A percentile compares a stretch with the other conserved stretches of the same genome.
These are phyloP conservation scores for Cryptoprocta ferox DNA, from an alignment of 2,797 vertebrate species.

Conservation along the genomic window DNA sequence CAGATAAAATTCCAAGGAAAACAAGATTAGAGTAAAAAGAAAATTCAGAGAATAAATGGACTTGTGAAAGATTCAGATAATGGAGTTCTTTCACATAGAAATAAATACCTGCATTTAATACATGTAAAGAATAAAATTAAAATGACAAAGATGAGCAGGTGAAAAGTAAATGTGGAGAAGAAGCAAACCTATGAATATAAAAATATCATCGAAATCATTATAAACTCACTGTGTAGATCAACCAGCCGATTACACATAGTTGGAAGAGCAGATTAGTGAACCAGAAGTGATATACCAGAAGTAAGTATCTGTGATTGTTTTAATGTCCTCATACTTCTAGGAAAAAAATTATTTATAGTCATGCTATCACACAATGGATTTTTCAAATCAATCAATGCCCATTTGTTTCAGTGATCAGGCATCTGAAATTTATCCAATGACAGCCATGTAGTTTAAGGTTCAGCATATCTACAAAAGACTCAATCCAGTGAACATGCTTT, in stretches of 20 bases:
- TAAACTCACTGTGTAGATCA: not conserved
- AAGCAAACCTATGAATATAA: not conserved
- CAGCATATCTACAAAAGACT: not conserved
- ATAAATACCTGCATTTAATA: not conserved
- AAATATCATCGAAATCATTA: not conserved
- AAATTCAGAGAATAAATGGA: not conserved
- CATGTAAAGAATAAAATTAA: not conserved
- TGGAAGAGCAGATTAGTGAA: not conserved
- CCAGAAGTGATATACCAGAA: not conserved
- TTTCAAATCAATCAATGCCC: not conserved
- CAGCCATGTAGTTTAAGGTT: not conserved
- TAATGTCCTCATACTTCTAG: not conserved
- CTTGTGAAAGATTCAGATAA: not conserved
- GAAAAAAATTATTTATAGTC: not conserved
- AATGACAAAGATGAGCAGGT: not conserved
- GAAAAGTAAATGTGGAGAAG: not conserved
- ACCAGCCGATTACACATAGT: not conserved
- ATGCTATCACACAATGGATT: not conserved
- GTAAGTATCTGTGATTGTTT: not conserved
- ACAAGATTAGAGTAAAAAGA: not conserved
- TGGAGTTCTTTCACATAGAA: not conserved
- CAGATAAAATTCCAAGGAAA: not conserved
- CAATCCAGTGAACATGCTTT: not conserved
- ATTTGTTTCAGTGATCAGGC: not conserved
- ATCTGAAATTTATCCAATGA: not conserved